Conservation (phyloP, 1,140 invertebrate genomes). For the Drosophila saltans region DNA sequence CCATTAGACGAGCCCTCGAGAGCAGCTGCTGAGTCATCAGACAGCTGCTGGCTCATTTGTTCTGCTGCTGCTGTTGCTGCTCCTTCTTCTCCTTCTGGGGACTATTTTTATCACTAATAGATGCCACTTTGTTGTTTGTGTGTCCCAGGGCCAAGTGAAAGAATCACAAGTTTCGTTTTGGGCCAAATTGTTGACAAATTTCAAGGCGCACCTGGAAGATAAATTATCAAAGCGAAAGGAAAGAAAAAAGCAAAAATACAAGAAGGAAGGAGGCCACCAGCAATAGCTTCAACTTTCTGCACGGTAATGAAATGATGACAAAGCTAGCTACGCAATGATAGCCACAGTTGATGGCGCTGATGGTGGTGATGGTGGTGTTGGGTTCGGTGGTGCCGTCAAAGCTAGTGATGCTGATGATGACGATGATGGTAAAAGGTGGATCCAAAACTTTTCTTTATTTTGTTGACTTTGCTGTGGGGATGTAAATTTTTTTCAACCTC, state of each 20-base stretch:
- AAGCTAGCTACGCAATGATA: conserved; percentile 65
- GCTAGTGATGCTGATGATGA: neutral
- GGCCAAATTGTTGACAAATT: conserved; percentile 80
- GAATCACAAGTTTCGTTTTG: conserved; percentile 66
- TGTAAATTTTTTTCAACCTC: conserved; percentile 61
- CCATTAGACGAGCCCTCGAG: conserved; percentile 30
- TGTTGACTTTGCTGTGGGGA: conserved; percentile 51
- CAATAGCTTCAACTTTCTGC: conserved; percentile 58
- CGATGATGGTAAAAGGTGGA: conserved; percentile 16
- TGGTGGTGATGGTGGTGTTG: neutral
- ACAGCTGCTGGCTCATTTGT: conserved; percentile 69
- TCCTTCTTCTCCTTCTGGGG: neutral
- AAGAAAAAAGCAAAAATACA: neutral
- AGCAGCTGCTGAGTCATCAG: conserved; percentile 66
- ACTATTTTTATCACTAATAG: conserved; percentile 80
- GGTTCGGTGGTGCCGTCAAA: neutral
- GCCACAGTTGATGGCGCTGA: neutral
- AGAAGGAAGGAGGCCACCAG: neutral
- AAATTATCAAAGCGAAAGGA: conserved; percentile 62
- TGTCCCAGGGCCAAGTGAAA: conserved; percentile 36
- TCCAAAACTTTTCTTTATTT: conserved; percentile 58
- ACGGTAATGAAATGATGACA: conserved; percentile 79
- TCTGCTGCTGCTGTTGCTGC: neutral
- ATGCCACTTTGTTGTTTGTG: conserved; percentile 64
- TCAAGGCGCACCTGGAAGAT: conserved; percentile 78